Evolutionary conservation across 2,797 vertebrate species (phyloP).

Genomic region (Fistularia tabacaria): DNA sequence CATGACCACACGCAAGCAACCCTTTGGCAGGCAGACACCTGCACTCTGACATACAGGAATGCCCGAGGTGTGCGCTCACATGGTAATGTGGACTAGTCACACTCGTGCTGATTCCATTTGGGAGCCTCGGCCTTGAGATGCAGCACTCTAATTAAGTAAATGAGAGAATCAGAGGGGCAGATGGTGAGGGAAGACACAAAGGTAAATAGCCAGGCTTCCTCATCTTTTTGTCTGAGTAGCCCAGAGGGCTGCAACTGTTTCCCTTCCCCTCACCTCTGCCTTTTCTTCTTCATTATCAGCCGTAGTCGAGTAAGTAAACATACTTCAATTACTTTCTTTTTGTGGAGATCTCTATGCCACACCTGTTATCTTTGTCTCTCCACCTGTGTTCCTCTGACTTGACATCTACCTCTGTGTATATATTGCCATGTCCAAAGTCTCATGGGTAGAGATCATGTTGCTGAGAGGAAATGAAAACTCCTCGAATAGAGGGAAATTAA

Average conservation of each 20-base stretch:
- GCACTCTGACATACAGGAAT: not conserved
- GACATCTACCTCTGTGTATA: not conserved
- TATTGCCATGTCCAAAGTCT: constrained; percentile 18
- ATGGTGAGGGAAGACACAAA: constrained; percentile 50
- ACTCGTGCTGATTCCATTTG: constrained; percentile 27
- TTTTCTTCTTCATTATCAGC: not conserved
- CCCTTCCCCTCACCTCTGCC: constrained; percentile 35
- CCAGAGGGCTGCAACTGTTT: constrained; percentile 49
- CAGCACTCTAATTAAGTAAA: constrained; percentile 62
- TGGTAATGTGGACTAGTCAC: constrained; percentile 10
- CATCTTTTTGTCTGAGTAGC: constrained; percentile 18
- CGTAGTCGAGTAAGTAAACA: not conserved
- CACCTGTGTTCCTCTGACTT: not conserved
- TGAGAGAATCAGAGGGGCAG: constrained; percentile 53
- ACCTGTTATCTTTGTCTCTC: constrained; percentile 3
- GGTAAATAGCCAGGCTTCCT: constrained; percentile 42
- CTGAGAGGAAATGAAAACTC: constrained; percentile 52
- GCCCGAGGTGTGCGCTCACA: constrained; percentile 19
- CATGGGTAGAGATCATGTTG: constrained; percentile 28
- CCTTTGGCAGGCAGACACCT: not conserved
- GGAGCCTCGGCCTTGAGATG: constrained; percentile 39
- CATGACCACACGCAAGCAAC: constrained; percentile 2
- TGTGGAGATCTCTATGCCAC: constrained; percentile 12
- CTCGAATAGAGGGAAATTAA: constrained; percentile 29
- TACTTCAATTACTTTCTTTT: constrained; percentile 3